A percentile compares a stretch with the other conserved stretches of the same genome.
phyloP scores from a whole-genome alignment of 2,797 vertebrate species.

The Acrocephalus scirpaceus region DNA sequence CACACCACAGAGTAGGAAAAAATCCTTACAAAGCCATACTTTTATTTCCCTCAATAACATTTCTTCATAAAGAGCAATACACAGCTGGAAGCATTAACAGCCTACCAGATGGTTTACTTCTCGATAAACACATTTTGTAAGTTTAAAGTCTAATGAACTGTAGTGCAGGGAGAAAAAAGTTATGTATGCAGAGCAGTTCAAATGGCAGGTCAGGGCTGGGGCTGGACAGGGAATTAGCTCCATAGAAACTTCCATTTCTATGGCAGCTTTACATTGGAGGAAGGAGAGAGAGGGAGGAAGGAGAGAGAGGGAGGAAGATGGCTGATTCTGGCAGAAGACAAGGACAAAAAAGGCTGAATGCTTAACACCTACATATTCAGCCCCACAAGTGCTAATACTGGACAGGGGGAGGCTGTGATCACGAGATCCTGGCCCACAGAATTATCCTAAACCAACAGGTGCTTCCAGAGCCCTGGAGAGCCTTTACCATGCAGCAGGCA shows the following conservation, averaged over 20 bases:
- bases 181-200: not conserved
- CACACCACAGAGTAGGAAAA: not conserved
- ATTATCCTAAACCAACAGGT: not conserved
- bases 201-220: conserved; percentile 28
- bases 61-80: conserved; percentile 13
- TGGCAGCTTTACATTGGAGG: not conserved
- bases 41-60: conserved; percentile 1
- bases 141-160: conserved; percentile 60
- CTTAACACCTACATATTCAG: not conserved
- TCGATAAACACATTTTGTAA: conserved; percentile 9
- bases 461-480: not conserved
- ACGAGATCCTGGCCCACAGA: not conserved
- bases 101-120: conserved; percentile 53
- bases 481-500: not conserved
- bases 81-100: conserved; percentile 49
- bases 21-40: conserved; percentile 16
- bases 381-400: not conserved
- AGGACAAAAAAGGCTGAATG: not conserved
- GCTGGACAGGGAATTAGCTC: not conserved
- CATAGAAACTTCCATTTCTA: not conserved
- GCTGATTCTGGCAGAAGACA: not conserved
- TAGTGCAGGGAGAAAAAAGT: conserved; percentile 26
- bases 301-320: not conserved
- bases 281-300: not conserved
- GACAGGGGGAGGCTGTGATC: not conserved